Evolutionary conservation across 2,888 invertebrate species (phyloP), one percentile per base, ranked within the genome.

Genomic region (Ischnura elegans): DNA sequence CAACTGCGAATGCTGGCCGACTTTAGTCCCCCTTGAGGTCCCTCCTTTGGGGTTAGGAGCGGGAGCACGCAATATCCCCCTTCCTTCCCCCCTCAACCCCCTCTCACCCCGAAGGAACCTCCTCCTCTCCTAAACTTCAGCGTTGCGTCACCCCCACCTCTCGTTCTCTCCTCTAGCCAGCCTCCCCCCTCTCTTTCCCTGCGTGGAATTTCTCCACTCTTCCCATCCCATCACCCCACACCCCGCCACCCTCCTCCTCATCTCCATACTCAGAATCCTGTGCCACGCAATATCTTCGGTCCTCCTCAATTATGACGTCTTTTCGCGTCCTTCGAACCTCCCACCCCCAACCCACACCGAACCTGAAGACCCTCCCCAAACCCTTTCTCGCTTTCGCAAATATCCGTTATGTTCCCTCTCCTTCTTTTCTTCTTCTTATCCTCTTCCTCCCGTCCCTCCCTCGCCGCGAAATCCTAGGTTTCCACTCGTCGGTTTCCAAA

Each of bases 1-100:
- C 90, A 90, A 90, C 90, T 90, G 90, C 90, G 90, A 90, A 90
- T 90, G 55, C 55, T 55, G 61, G 86, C 61, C 43, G 55, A 36
- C n/a, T 90, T 61, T 90, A 55, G 76, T 76, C 61, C 55, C 90
- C 90, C 61, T 61, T 43, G 90, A 90, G 66, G 61, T 61, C 90
- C 90, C 90, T 90, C 42, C 87, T 29, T 13, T 16, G 66, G 61
- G 61, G 66, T 13, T 61, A 21, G 36, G 36, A 21, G 87, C 21
- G 42, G 55, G 29, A 47, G 87, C 87, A 87, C 87, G 36, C 86
- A 46, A 43, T 25, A 13, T 21, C 21, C 86, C 86, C 86, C 13
- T 25, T 6, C 86, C 45, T 5, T 21, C 2, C 45, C 86, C 45
- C 0, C 45, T 10, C 21, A 47, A 19, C 51, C 51, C 55, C 87